These are phyloP conservation scores for Drosophila formosana DNA, from an alignment of 2,888 invertebrate species.

Conservation along the genomic window DNA sequence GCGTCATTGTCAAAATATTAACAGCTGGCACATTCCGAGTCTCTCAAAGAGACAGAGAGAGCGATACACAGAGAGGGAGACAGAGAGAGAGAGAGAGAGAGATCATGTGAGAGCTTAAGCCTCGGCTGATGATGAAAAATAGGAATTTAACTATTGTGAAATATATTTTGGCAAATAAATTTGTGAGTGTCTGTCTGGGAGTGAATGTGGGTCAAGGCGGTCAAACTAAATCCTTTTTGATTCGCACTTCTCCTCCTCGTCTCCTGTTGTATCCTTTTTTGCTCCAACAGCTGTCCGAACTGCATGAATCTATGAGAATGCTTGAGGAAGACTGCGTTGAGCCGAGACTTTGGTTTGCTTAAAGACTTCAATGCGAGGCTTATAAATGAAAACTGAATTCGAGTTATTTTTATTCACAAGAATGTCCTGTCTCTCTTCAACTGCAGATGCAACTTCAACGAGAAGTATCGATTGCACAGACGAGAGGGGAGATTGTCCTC, in stretches of 20 bases:
- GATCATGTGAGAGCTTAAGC: slow-evolving; percentile 68
- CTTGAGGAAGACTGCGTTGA: not conserved
- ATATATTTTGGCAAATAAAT: slow-evolving; percentile 64
- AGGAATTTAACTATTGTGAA: slow-evolving; percentile 76
- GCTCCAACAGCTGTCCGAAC: slow-evolving; percentile 22
- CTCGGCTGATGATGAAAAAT: slow-evolving; percentile 69
- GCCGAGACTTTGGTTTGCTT: not conserved
- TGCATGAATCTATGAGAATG: slow-evolving; percentile 41
- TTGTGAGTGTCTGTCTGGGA: slow-evolving; percentile 22
- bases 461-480: slow-evolving; percentile 61
- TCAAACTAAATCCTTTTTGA: slow-evolving; percentile 49
- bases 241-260: slow-evolving; percentile 30
- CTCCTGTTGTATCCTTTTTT: slow-evolving; percentile 25
- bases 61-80: not conserved
- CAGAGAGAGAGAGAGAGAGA: not conserved
- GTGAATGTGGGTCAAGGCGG: slow-evolving; percentile 60
- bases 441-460: slow-evolving; percentile 42
- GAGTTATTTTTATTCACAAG: slow-evolving; percentile 4
- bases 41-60: slow-evolving; percentile 18
- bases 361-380: not conserved
- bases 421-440: not conserved
- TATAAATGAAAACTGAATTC: slow-evolving; percentile 12
- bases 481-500: slow-evolving; percentile 16
- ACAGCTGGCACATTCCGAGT: slow-evolving; percentile 75
- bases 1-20: slow-evolving; percentile 81